phyloP scores from a whole-genome alignment of 2,113 vertebrate genomes.

The Onychostruthus taczanowskii region DNA sequence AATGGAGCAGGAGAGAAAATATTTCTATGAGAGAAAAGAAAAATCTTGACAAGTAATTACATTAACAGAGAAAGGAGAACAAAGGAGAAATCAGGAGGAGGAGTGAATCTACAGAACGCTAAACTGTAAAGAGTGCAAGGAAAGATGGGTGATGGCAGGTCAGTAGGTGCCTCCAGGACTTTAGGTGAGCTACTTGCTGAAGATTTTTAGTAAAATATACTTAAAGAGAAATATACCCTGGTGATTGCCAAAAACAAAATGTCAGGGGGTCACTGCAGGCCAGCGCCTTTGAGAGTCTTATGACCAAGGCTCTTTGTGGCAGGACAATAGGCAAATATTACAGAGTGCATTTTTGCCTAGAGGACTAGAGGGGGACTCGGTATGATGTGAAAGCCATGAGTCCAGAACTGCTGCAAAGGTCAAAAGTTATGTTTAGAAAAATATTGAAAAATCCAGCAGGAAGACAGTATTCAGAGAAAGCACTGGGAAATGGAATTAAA shows the following conservation, averaged over 20 bases:
- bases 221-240: background rate
- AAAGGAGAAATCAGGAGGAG: background rate
- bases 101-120: background rate
- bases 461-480: background rate
- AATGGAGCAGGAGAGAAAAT: background rate
- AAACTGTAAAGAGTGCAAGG: background rate
- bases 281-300: background rate
- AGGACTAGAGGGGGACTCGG: background rate
- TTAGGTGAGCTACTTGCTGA: background rate
- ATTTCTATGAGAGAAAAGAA: background rate
- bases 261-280: background rate
- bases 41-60: background rate
- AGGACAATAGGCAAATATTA: background rate
- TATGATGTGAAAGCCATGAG: background rate
- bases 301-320: background rate
- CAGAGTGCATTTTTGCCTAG: background rate
- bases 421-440: constrained; percentile 7
- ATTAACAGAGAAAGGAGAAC: background rate
- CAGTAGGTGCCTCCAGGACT: background rate
- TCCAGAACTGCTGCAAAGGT: constrained; percentile 15
- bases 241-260: background rate
- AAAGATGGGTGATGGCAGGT: background rate
- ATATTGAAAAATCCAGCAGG: background rate
- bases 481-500: background rate
- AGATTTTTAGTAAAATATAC: background rate